Conservation (phyloP, 2,888 invertebrate genomes). For the Mythimna lalbum region DNA sequence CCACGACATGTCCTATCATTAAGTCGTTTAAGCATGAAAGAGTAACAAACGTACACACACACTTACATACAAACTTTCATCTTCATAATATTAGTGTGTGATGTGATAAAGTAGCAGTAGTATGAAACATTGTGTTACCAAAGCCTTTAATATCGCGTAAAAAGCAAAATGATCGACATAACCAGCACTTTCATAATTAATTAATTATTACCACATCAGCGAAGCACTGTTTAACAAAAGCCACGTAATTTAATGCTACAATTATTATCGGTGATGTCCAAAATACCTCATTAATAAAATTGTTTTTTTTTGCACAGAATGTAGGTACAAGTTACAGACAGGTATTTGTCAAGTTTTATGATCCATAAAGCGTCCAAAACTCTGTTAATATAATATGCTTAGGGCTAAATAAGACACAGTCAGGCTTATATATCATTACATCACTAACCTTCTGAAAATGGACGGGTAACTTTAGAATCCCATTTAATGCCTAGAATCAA, state of each 20-base stretch:
- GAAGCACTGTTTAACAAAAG: conserved; percentile 2
- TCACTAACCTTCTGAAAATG: conserved; percentile 6
- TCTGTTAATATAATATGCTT: too few species aligned
- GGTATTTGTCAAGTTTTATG: too few species aligned
- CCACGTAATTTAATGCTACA: not conserved
- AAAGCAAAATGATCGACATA: conserved; percentile 9
- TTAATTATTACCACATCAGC: not conserved
- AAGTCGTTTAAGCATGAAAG: too few species aligned
- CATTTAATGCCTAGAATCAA: conserved; percentile 25
- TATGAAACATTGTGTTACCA: conserved; percentile 19
- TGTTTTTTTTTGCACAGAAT: too few species aligned
- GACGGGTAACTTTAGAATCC: conserved; percentile 12
- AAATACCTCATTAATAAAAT: conserved; percentile 10
- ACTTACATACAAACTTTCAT: too few species aligned
- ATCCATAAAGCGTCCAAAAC: too few species aligned
- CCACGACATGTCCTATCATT: too few species aligned
- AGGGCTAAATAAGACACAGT: too few species aligned
- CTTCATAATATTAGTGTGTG: too few species aligned
- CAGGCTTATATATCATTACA: too few species aligned
- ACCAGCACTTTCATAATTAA: conserved; percentile 16
- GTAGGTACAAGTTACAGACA: too few species aligned
- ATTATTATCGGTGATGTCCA: not conserved
- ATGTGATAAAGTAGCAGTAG: conserved; percentile 35
- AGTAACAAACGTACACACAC: too few species aligned
- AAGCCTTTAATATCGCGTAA: conserved; percentile 23